Evolutionary conservation across 2,113 vertebrate genomes (phyloP), one percentile per base, ranked within the genome.

Genomic region (Protobothrops mucrosquamatus): DNA sequence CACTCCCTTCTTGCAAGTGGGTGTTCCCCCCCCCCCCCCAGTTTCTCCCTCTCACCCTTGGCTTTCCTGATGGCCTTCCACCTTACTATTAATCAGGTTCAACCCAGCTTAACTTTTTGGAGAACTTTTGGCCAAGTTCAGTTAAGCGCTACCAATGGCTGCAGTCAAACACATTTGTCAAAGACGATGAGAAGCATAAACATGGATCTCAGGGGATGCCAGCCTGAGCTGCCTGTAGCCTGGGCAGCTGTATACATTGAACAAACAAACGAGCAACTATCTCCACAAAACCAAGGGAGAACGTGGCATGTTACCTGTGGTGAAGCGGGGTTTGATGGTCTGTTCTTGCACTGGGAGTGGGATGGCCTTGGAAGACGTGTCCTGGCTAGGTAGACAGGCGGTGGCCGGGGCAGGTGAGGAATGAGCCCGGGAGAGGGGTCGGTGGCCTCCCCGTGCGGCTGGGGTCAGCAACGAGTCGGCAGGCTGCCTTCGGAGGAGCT

Each of bases 401-500:
- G 98, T 98, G 26, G 99, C 98, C 0, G 97, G 97, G 9, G 99
- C 98, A 0, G 99, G 99, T 15, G 99, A 99, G 0, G 99, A 99
- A 93, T 98, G 98, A 0, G 99, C 97, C 89, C 99, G 97, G 88
- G 98, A 97, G 48, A 99, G 97, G 2, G 98, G 98, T 2, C 98
- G 98, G 95, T 99, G 99, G 87, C 97, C 92, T 0, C 96, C 69
- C 46, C 96, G 97, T 55, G 97, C n/a, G 59, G 98, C 92, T 94
- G 98, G 94, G 4, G 98, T 94, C 89, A 97, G 95, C 95, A 97
- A 6, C 0, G 97, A 43, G 89, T 98, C 98, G 43, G 97, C 92
- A 56, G 97, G 93, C 85, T 96, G 96, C 11, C 97, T 93, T 93
- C 97, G 96, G 24, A 98, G 97, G 24, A 97, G 95, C 91, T 96